phyloP scores from a whole-genome alignment of 2,113 vertebrate species.

The Bubo scandiacus region DNA sequence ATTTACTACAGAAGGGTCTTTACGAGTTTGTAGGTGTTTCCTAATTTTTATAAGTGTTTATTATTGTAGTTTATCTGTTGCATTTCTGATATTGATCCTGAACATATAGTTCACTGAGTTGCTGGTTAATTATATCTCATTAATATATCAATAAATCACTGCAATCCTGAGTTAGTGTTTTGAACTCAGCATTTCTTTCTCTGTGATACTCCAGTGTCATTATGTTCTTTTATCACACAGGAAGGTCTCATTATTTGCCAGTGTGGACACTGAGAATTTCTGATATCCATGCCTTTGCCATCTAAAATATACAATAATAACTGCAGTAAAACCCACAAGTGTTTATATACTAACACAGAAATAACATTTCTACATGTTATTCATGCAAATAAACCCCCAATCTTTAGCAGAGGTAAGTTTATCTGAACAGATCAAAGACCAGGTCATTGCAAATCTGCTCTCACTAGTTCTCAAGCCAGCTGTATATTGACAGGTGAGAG shows the following conservation, averaged over 20 bases:
- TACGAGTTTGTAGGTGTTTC: background rate
- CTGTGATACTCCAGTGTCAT: background rate
- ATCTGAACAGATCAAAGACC: background rate
- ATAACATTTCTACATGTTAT: background rate
- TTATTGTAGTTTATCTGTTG: background rate
- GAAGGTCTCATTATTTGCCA: background rate
- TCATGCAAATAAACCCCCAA: background rate
- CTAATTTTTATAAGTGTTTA: background rate
- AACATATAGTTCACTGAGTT: background rate
- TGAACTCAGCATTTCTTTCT: background rate
- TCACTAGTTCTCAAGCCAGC: background rate
- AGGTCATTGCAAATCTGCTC: background rate
- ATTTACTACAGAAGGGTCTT: background rate
- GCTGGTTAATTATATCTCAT: background rate
- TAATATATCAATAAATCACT: background rate
- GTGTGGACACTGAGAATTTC: background rate
- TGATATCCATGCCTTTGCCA: background rate
- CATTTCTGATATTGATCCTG: background rate
- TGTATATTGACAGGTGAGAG: background rate
- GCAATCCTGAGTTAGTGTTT: background rate
- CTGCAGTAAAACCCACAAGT: background rate
- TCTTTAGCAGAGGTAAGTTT: background rate
- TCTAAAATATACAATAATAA: background rate
- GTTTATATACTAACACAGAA: background rate
- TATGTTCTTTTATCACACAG: background rate